Evolutionary conservation across 2,797 vertebrate genomes (phyloP), one percentile per base, ranked within the genome.

Genomic region (Pagetopsis macropterus): DNA sequence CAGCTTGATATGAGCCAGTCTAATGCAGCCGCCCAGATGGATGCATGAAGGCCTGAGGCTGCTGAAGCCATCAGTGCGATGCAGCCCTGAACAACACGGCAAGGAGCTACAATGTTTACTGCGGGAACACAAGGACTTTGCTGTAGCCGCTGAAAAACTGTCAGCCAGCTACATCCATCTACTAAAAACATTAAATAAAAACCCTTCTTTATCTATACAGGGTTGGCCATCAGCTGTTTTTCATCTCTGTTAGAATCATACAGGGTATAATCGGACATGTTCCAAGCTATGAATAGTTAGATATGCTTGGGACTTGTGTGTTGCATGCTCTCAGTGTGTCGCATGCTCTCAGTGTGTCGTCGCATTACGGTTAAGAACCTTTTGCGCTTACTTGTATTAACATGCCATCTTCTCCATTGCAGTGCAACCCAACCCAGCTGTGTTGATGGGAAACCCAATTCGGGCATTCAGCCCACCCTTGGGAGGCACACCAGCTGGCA

Each of bases 371-470:
- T 68, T 51, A 66, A 31, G 16, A 43, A 31, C 23, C 13, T 19
- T 43, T 65, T 65, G 11, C 3, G 33, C 60, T 41, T 12, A 17
- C 66, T 63, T 37, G 6, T 43, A 40, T 62, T 19, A 55, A 9
- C 19, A 46, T 70, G 6, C 3, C 48, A 3, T 58, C 31, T 58
- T 66, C 75, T 83, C 50, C 9, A 48, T 70, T 95, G 65, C 92
- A 99, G 98, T 96, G 92, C 98, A 98, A 87, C 95, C 97, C 81
- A 98, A 94, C 88, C 94, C 98, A 70, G 96, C 97, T 8, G 97
- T 99, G 70, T 92, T 99, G 83, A 98, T 99, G 91, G 98, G 98
- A 89, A 99, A 98, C 93, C 96, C 98, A 72, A 98, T 99, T 84
- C 94, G 97, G 87, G 96, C 97, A 4, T 99, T 96, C 88, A 97